Conservation (phyloP, 2,113 vertebrate species). For the Platanista minor region DNA sequence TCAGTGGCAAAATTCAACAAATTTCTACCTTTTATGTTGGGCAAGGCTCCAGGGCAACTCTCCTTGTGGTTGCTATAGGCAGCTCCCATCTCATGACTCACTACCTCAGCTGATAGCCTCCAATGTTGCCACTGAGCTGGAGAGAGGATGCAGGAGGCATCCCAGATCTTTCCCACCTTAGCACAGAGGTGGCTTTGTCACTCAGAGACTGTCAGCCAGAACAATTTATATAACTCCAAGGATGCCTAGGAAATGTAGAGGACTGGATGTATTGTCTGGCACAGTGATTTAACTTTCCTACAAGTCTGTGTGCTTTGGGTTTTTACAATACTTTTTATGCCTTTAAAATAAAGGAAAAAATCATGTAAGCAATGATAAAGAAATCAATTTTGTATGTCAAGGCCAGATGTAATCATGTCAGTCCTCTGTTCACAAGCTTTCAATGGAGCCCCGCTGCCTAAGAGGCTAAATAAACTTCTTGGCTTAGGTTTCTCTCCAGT, state of each 20-base stretch:
- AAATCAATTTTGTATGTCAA: constrained; percentile 47
- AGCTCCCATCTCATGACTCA: neutral
- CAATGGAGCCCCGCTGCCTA: neutral
- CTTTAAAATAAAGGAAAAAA: constrained; percentile 3
- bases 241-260: neutral
- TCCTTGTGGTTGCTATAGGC: neutral
- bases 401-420: constrained; percentile 45
- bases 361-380: constrained; percentile 41
- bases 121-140: neutral
- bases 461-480: constrained; percentile 38
- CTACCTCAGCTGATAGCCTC: neutral
- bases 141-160: neutral
- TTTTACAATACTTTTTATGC: neutral
- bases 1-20: neutral
- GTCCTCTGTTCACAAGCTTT: neutral
- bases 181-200: neutral
- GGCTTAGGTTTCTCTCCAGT: constrained; percentile 41
- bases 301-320: neutral
- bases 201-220: neutral
- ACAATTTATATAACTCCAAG: neutral
- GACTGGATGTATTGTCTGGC: neutral
- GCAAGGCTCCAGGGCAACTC: neutral
- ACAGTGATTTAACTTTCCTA: neutral
- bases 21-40: neutral
- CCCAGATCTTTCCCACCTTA: neutral